These are phyloP conservation scores for Myotis vivesi DNA, from an alignment of 2,797 vertebrate species.

Conservation along the genomic window DNA sequence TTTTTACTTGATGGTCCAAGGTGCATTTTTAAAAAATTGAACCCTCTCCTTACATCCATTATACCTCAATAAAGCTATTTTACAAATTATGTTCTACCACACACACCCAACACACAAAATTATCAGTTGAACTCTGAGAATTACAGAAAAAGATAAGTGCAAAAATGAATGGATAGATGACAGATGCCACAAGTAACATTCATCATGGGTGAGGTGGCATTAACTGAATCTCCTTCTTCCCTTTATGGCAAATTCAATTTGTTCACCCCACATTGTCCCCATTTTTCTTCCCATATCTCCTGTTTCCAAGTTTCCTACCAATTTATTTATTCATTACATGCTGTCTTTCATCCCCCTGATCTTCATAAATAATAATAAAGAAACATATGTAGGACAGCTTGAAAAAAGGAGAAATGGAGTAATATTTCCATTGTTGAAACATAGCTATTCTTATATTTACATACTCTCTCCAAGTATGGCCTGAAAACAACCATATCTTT, in stretches of 20 bases:
- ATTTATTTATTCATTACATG: background rate
- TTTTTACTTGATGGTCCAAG: background rate
- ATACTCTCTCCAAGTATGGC: background rate
- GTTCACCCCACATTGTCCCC: background rate
- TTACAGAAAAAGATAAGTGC: background rate
- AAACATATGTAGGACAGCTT: conserved; percentile 3
- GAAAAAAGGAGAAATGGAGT: background rate
- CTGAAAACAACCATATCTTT: conserved; percentile 47
- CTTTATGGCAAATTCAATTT: conserved; percentile 2
- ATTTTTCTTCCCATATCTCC: background rate
- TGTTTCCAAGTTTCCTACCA: background rate
- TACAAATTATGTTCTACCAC: background rate
- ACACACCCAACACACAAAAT: background rate
- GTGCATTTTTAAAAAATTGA: conserved; percentile 24
- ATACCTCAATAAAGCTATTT: background rate
- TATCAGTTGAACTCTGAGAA: background rate
- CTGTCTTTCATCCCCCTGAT: background rate
- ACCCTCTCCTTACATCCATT: background rate
- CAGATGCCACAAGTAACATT: background rate
- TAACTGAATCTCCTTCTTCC: background rate
- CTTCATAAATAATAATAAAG: conserved; percentile 16
- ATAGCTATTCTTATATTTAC: conserved; percentile 33
- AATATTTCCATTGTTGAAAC: conserved; percentile 1
- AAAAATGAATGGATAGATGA: background rate
- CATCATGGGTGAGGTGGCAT: background rate